Evolutionary conservation across 2,113 vertebrate genomes (phyloP).

Genomic region (Raja brachyura): DNA sequence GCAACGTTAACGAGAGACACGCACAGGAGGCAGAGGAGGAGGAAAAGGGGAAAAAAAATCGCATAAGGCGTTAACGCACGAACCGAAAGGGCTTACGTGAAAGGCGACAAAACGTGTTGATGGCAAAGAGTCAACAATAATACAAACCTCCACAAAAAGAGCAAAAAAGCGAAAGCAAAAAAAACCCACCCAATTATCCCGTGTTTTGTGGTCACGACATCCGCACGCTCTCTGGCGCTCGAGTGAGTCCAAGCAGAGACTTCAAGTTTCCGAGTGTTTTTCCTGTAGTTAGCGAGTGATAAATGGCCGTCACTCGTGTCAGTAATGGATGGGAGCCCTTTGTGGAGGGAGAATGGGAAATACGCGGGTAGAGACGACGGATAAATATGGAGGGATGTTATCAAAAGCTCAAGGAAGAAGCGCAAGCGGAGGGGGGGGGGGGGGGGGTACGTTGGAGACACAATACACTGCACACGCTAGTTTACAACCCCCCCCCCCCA

Average conservation of each 20-base stretch:
- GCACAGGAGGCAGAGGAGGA: not conserved
- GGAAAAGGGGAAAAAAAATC: not conserved
- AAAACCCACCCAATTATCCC: not conserved
- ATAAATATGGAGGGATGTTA: not conserved
- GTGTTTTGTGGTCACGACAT: not conserved
- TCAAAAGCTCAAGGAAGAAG: not conserved
- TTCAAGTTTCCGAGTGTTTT: not conserved
- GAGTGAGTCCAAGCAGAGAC: not conserved
- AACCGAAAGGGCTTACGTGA: not conserved
- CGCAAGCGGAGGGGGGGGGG: too few relatives aligned
- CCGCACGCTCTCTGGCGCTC: not conserved
- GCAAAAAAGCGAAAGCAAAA: not conserved
- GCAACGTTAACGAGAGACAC: not conserved
- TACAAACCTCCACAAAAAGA: not conserved
- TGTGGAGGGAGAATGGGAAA: not conserved
- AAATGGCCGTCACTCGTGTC: not conserved
- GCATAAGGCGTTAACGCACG: not conserved
- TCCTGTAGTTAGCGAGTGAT: slow-evolving; percentile 14
- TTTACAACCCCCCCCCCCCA: too few relatives aligned
- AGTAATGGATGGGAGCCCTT: not conserved
- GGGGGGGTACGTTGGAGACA: not conserved
- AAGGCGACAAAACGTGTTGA: not conserved
- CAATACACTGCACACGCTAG: too few relatives aligned
- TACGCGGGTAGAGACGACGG: not conserved
- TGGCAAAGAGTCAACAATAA: not conserved